Evolutionary conservation across 1,140 invertebrate species (phyloP), one percentile per base, ranked within the genome.

Genomic region (Diploscapter pachys): DNA sequence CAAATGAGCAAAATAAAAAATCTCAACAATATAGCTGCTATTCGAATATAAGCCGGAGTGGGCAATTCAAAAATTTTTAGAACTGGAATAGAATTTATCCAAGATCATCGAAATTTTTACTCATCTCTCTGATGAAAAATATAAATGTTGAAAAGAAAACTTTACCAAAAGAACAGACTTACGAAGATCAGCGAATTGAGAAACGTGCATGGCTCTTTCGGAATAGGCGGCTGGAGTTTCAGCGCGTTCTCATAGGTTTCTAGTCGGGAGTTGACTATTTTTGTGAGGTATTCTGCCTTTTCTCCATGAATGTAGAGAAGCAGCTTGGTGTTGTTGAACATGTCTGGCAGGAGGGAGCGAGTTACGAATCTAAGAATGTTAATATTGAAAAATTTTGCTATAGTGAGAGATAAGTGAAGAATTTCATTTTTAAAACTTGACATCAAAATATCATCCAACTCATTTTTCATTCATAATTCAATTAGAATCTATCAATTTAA

Each of bases 301-400:
- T 76, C 54, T 72, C 76, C 73, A 53, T 76, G 74, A 69, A 76
- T 76, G 51, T 71, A 76, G 59, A 76, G 63, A 8, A 76, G 59
- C 11, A 76, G 74, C 48, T 77, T 75, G 6, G 72, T 75, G 73
- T 76, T 76, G 74, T 76, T 76, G 74, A 76, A 76, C 49, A 76
- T 76, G 53, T 76, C 74, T 5, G 74, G 74, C 50, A 76, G 49
- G 13, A 76, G 50, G 5, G 63, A 49, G 52, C 55, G 50, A 51
- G 49, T 9, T 13, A 76, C 65, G 55, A 76, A 76, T 49, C 74
- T 77, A 50, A 5, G 2, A 48, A 8, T 31, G 1, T 31, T 31
- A 1, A 31, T 31, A 31, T 31, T 31, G 31, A 31, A 31, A 31
- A 31, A 0, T 31, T 31, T 31, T 31, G 31, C 1, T 31, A 31